Evolutionary conservation across 1,140 invertebrate genomes (phyloP).

Genomic region (Caenorhabditis inopinata): DNA sequence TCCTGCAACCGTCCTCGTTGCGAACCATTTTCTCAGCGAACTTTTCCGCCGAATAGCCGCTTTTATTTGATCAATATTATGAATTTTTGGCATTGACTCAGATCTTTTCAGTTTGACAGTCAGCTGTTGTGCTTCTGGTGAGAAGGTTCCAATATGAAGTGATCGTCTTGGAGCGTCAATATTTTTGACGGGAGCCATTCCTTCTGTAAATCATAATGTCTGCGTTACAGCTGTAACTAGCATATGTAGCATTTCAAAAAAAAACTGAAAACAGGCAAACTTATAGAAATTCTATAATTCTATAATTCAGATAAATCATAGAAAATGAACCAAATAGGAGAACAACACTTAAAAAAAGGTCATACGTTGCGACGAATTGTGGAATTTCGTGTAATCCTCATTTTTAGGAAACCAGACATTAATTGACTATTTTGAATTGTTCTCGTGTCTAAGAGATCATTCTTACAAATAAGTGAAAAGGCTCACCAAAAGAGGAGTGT

Average conservation of each 20-base stretch:
- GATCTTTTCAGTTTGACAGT: background rate
- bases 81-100: background rate
- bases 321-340: background rate
- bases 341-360: background rate
- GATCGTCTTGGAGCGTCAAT: background rate
- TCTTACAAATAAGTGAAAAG: background rate
- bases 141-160: background rate
- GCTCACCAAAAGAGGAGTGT: background rate
- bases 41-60: conserved; percentile 5
- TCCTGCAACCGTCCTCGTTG: background rate
- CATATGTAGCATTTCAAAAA: background rate
- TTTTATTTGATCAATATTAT: conserved; percentile 20
- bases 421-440: background rate
- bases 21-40: conserved; percentile 4
- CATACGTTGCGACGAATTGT: background rate
- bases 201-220: background rate
- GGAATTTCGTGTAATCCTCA: background rate
- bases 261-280: too few species aligned
- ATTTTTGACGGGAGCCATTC: background rate
- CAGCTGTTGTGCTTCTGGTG: background rate
- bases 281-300: too few species aligned
- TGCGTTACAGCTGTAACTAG: background rate
- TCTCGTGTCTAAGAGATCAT: background rate
- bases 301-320: too few species aligned
- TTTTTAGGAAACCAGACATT: conserved; percentile 1